Base-by-base conservation (phyloP, 2,888 invertebrate species). In the Ophraella communa region DNA sequence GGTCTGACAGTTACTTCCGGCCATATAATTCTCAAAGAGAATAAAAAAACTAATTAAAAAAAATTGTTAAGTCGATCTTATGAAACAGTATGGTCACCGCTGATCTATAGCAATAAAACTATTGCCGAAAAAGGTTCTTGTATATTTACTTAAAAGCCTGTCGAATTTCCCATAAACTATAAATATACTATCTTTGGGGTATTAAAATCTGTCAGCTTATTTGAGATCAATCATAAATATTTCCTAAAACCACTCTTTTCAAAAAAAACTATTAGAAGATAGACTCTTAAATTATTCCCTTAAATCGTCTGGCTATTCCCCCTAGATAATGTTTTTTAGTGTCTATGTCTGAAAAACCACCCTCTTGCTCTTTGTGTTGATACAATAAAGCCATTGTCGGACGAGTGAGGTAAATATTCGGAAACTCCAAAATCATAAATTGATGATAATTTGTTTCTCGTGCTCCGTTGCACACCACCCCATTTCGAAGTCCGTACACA, bases 361-460 rank as follows among this genome's bases (percentile, higher is more conserved):
- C 60, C 60, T 17, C 20, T 42, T 18, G 33, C 30, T 39, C 44
- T 60, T 60, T 60, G 60, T 60, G 52, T 53, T 60, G 60, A 60
- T 60, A 60, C 53, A 60, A 60, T 60, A 60, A 60, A 60, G 60
- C 60, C 30, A 60, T 60, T 60, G 52, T 60, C 44, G 60, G 21
- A 60, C 30, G 60, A 60, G 44, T 60, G 60, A 60, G 60, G 60
- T 60, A 60, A 60, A 60, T 60, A 60, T 60, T 60, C 60, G 60
- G 64, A 60, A 64, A 58, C 60, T 60, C 58, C 64, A 51, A 59
- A 64, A 64, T 64, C 64, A 64, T 64, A 64, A 64, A 64, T 61
- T 60, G 64, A 64, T 64, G 64, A 64, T 60, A 60, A 64, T 64
- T 64, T 64, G 64, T 64, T 64, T 51, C 33, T 55, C 51, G 33